Conservation (phyloP, 2,888 invertebrate genomes). For the Heptascelio sp. region DNA sequence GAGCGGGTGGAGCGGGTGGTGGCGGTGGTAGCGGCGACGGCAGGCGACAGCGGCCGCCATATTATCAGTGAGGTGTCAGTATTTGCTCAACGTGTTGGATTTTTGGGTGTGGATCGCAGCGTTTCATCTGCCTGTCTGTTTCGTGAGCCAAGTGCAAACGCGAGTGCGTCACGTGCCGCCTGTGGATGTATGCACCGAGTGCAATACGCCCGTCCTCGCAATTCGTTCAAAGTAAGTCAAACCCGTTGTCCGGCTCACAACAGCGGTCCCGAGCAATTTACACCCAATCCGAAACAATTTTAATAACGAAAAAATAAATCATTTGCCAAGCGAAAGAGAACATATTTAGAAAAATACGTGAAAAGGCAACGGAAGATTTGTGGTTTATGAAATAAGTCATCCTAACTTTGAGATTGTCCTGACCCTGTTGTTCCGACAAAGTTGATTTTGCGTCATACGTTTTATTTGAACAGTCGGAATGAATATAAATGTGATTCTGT, state of each 20-base stretch:
- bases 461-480: not conserved
- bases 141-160: constrained; percentile 73
- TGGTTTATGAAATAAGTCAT: too few relatives aligned
- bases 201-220: constrained; percentile 76
- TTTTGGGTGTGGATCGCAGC: constrained; percentile 84
- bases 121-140: constrained; percentile 77
- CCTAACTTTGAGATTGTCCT: too few relatives aligned
- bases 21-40: constrained; percentile 26
- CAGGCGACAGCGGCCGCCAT: constrained; percentile 81
- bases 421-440: too few relatives aligned
- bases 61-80: constrained; percentile 85
- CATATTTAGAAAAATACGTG: too few relatives aligned
- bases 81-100: constrained; percentile 83
- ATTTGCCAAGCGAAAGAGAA: too few relatives aligned
- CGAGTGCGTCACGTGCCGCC: constrained; percentile 78
- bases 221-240: constrained; percentile 72
- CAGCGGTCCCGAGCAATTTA: too few relatives aligned
- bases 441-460: not conserved
- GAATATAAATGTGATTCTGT: too few relatives aligned
- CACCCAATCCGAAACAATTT: too few relatives aligned
- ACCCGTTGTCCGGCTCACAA: constrained; percentile 11
- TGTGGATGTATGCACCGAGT: constrained; percentile 81
- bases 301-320: too few relatives aligned
- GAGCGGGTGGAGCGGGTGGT: constrained; percentile 72
- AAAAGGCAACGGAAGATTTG: too few relatives aligned